Conservation (phyloP, 2,888 invertebrate genomes). For the Bembecia ichneumoniformis region DNA sequence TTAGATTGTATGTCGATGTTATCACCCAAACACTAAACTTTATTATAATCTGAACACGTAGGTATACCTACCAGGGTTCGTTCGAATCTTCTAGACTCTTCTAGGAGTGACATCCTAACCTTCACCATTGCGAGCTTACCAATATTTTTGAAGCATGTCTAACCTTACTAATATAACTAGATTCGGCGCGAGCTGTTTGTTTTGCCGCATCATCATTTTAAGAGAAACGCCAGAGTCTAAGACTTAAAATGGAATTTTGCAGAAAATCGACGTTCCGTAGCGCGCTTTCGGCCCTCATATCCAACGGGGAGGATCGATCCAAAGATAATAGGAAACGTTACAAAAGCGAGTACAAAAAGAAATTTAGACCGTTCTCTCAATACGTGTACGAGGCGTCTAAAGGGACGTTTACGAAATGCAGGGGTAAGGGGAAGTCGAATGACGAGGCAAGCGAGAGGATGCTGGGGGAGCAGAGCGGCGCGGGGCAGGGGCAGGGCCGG, state of each 20-base stretch:
- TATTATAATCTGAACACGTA: too few species aligned
- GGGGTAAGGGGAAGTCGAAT: slow-evolving; percentile 75
- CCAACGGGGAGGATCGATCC: slow-evolving; percentile 74
- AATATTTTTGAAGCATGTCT: slow-evolving; percentile 68
- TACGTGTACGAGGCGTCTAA: slow-evolving; percentile 82
- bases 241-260: slow-evolving; percentile 70
- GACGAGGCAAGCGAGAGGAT: slow-evolving; percentile 68
- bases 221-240: slow-evolving; percentile 57
- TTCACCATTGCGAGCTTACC: slow-evolving; percentile 69
- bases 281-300: slow-evolving; percentile 72
- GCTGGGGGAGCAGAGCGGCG: slow-evolving; percentile 38
- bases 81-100: slow-evolving; percentile 57
- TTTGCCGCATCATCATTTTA: slow-evolving; percentile 65
- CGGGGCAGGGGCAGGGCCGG: slow-evolving; percentile 25
- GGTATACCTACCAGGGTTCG: slow-evolving; percentile 14
- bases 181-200: slow-evolving; percentile 63
- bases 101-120: slow-evolving; percentile 60
- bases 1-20: slow-evolving; percentile 70
- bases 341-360: slow-evolving; percentile 86
- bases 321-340: slow-evolving; percentile 77
- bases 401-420: slow-evolving; percentile 76
- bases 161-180: slow-evolving; percentile 55
- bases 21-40: slow-evolving; percentile 54
- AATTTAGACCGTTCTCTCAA: slow-evolving; percentile 85
- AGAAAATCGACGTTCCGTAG: slow-evolving; percentile 74